phyloP scores from a whole-genome alignment of 2,888 invertebrate genomes.

The Ochropleura leucogaster region DNA sequence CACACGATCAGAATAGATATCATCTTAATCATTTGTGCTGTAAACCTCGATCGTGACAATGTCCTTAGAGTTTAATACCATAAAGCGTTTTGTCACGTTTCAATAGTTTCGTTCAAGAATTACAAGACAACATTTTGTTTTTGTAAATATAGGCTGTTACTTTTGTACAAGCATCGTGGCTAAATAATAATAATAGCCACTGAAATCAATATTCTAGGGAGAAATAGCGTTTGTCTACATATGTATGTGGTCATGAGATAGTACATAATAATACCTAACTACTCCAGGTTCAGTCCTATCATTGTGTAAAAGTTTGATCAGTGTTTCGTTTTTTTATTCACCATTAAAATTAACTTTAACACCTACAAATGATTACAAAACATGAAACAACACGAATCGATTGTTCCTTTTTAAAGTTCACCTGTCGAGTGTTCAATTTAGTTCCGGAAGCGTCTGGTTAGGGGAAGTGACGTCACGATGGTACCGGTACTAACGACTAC shows the following conservation, averaged over 20 bases:
- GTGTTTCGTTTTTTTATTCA: slow-evolving; percentile 21
- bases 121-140: slow-evolving; percentile 39
- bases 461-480: slow-evolving; percentile 60
- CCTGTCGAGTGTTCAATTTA: slow-evolving; percentile 65
- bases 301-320: not conserved
- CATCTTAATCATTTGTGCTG: slow-evolving; percentile 47
- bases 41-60: slow-evolving; percentile 41
- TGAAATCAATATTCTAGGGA: no score
- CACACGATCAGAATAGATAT: slow-evolving; percentile 48
- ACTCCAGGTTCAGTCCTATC: not conserved
- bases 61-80: slow-evolving; percentile 44
- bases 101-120: slow-evolving; percentile 3
- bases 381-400: slow-evolving; percentile 46
- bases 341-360: slow-evolving; percentile 38
- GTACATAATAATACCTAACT: no score
- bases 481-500: slow-evolving; percentile 23
- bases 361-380: slow-evolving; percentile 34
- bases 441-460: slow-evolving; percentile 65
- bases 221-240: no score
- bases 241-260: no score
- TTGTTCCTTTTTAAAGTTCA: slow-evolving; percentile 42
- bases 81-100: slow-evolving; percentile 48
- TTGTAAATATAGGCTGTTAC: slow-evolving; percentile 1
- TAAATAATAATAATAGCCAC: no score
- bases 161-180: no score